Evolutionary conservation across 2,888 invertebrate genomes (phyloP).

Genomic region (Troides oblongomaculatus): DNA sequence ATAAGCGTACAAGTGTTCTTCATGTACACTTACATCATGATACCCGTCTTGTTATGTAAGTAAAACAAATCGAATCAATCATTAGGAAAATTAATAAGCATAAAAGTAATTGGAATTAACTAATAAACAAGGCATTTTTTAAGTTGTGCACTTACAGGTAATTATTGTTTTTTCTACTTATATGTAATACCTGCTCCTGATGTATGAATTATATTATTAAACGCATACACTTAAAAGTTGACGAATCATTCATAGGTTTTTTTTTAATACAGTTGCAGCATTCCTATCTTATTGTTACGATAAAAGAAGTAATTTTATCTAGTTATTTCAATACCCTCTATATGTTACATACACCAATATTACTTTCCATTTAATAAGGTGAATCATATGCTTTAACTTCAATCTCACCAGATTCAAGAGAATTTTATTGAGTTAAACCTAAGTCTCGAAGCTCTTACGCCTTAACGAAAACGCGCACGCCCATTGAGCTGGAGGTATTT

Average conservation of each 20-base stretch:
- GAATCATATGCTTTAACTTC: background rate
- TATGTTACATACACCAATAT: background rate
- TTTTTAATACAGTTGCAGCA: too few species aligned
- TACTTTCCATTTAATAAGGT: background rate
- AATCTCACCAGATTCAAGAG: constrained; percentile 16
- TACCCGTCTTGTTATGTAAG: constrained; percentile 82
- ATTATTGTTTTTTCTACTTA: too few species aligned
- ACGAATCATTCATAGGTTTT: too few species aligned
- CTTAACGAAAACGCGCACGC: constrained; percentile 24
- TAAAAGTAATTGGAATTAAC: too few species aligned
- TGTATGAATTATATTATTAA: too few species aligned
- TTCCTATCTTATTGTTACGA: too few species aligned
- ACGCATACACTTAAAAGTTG: too few species aligned
- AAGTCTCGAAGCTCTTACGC: constrained; percentile 24
- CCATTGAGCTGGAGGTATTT: constrained; percentile 26
- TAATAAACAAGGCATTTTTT: too few species aligned
- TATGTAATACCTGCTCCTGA: too few species aligned
- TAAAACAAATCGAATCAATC: constrained; percentile 34
- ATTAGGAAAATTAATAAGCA: too few species aligned
- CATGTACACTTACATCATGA: constrained; percentile 83
- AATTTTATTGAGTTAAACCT: constrained; percentile 25
- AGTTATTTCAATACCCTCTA: background rate
- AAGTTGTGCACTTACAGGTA: too few species aligned
- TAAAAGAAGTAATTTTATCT: too few species aligned
- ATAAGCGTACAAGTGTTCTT: constrained; percentile 81